Evolutionary conservation across 2,797 vertebrate species (phyloP), one percentile per base, ranked within the genome.

Genomic region (Chaenodraco wilsoni): DNA sequence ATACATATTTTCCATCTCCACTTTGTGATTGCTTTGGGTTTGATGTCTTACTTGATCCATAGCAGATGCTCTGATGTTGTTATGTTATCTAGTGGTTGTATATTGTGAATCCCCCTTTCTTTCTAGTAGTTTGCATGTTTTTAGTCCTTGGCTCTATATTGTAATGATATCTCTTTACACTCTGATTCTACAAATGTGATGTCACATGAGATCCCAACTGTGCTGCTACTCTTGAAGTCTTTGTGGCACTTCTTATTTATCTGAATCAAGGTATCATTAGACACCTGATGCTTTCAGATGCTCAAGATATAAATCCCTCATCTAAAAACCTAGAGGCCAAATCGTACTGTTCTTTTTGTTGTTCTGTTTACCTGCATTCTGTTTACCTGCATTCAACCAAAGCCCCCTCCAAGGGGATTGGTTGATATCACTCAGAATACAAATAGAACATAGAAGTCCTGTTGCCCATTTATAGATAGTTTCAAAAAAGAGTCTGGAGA

Each of bases 1-100:
- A 75, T 27, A 27, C 27, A 27, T 5, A 27, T 27, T 5, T 27
- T 27, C 27, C 27, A 27, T 27, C 27, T 5, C 27, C 27, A 27
- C 27, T 66, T 21, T 59, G 65, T 81, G 37, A 58, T 52, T 4
- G n/a, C 21, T 51, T 74, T 4, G 15, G n/a, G 4, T 64, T 52
- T 72, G 31, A 61, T 46, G 7, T 51, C 9, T 2, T 65, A 31
- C 33, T 10, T 55, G 12, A 48, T 21, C 13, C 60, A 16, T 16
- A 57, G 55, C 10, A 17, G 41, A 14, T 11, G 10, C 2, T 40
- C 15, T 49, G 50, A 44, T 16, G 45, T 12, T 14, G 5, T 21
- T 16, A 15, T 59, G 13, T 1, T 41, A n/a, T 15, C 16, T n/a
- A 46, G 33, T 37, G 5, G 3, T 14, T 44, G 9, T 48, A 3